These are phyloP conservation scores for Hyla sarda DNA, from an alignment of 2,113 vertebrate genomes.

Conservation along the genomic window DNA sequence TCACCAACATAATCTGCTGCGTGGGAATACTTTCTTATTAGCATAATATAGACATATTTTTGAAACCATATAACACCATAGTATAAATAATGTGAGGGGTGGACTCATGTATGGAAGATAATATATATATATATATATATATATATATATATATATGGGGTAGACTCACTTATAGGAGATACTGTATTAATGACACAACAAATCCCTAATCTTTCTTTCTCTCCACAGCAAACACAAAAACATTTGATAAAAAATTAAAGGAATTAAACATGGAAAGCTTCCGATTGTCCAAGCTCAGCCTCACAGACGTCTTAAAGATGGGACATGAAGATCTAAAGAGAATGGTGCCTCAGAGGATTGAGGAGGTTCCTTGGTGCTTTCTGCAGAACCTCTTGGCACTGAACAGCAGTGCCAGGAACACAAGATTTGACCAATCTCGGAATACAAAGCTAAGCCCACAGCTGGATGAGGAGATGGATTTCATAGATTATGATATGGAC, in stretches of 20 bases:
- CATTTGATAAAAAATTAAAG: not conserved
- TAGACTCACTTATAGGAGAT: no score
- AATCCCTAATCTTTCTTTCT: not conserved
- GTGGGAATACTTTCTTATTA: no score
- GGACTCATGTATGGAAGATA: no score
- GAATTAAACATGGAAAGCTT: constrained; percentile 13
- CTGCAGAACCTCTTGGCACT: constrained; percentile 68
- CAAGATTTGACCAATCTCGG: constrained; percentile 7
- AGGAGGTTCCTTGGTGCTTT: constrained; percentile 57
- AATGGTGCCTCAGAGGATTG: not conserved
- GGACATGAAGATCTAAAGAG: constrained; percentile 19
- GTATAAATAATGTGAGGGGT: no score
- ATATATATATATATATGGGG: no score
- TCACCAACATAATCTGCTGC: no score
- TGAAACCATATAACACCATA: no score
- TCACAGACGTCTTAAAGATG: constrained; percentile 27
- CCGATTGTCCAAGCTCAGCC: constrained; percentile 17
- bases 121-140: no score
- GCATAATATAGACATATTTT: no score
- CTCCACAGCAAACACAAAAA: constrained; percentile 2
- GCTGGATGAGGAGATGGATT: not conserved
- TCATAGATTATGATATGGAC: not conserved
- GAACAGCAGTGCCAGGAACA: constrained; percentile 65
- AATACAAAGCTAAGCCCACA: not conserved
- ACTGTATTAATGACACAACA: no score